Percentiles rank a stretch among this genome's conserved stretches.
These are phyloP conservation scores for Rana temporaria DNA, from an alignment of 2,113 vertebrate species.

Conservation along the genomic window DNA sequence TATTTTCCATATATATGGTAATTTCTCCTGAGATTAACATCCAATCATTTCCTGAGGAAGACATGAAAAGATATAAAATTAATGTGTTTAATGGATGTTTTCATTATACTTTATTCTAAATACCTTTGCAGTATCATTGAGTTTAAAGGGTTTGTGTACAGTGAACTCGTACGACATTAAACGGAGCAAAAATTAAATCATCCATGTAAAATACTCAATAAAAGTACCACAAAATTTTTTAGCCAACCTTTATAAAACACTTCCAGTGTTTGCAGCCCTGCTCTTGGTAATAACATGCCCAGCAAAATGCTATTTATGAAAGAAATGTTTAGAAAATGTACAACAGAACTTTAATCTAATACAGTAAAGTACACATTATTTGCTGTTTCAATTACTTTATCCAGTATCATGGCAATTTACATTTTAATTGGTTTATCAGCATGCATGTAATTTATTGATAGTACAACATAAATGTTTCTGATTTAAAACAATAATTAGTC, in stretches of 20 bases:
- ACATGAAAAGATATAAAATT: neutral
- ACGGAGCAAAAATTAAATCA: conserved; percentile 6
- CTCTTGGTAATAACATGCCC: conserved; percentile 1
- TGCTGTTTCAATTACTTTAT: conserved; percentile 54
- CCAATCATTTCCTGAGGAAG: too few species aligned
- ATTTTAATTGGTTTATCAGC: conserved; percentile 55
- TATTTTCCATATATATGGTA: conserved; percentile 10
- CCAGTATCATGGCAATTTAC: conserved; percentile 56
- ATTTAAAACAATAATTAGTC: conserved; percentile 55
- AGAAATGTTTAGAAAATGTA: conserved; percentile 43
- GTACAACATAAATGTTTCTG: conserved; percentile 56
- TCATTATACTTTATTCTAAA: neutral
- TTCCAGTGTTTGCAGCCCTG: conserved; percentile 15
- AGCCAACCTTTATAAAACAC: conserved; percentile 34
- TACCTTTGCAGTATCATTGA: neutral
- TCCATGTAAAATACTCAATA: neutral
- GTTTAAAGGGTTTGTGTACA: neutral
- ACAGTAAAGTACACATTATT: conserved; percentile 50
- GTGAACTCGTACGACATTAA: neutral
- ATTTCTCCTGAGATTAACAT: neutral
- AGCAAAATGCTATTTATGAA: conserved; percentile 42
- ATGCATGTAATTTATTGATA: conserved; percentile 55
- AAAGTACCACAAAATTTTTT: neutral
- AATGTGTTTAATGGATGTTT: neutral
- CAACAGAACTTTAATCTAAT: conserved; percentile 42